Evolutionary conservation across 2,888 invertebrate genomes (phyloP).

Genomic region (Drosophila mimetica): DNA sequence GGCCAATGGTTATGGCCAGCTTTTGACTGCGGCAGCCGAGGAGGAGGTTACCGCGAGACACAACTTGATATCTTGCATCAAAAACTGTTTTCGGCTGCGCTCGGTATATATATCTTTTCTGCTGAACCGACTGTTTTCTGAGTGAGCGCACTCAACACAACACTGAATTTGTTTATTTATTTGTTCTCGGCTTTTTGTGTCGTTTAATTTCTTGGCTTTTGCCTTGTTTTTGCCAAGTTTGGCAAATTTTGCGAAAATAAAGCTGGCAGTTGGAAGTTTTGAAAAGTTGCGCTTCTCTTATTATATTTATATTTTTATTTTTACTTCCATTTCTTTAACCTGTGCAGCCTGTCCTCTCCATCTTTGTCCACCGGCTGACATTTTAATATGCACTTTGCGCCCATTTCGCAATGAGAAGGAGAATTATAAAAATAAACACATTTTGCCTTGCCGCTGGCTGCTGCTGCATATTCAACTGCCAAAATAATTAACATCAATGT

Average conservation of each 20-base stretch:
- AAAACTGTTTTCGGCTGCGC: slow-evolving; percentile 24
- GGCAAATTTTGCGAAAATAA: slow-evolving; percentile 54
- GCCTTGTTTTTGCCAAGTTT: slow-evolving; percentile 51
- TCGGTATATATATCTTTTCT: slow-evolving; percentile 15
- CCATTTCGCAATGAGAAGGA: slow-evolving; percentile 46
- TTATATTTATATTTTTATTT: slow-evolving; percentile 7
- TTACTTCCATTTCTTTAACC: slow-evolving; percentile 36
- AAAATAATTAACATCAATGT: slow-evolving; percentile 59
- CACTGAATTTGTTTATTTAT: slow-evolving; percentile 74
- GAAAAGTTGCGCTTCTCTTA: slow-evolving; percentile 26
- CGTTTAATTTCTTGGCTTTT: slow-evolving; percentile 23
- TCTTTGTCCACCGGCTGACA: slow-evolving; percentile 56
- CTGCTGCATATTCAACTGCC: slow-evolving; percentile 49
- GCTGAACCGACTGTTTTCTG: slow-evolving; percentile 33
- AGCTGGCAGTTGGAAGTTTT: slow-evolving; percentile 41
- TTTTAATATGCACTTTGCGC: slow-evolving; percentile 70
- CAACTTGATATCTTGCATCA: slow-evolving; percentile 61
- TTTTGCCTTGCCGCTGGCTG: slow-evolving; percentile 36
- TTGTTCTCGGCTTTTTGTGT: slow-evolving; percentile 49
- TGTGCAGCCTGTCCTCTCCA: slow-evolving; percentile 29
- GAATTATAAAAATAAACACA: slow-evolving; percentile 61
- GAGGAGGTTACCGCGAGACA: slow-evolving; percentile 33
- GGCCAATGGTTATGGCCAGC: slow-evolving; percentile 10
- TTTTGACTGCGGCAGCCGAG: slow-evolving; percentile 13
- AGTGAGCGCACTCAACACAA: slow-evolving; percentile 37